Percentiles rank a stretch among this genome's conserved stretches.
These are phyloP conservation scores for Eciton burchellii DNA, from an alignment of 1,140 invertebrate species.

Conservation along the genomic window DNA sequence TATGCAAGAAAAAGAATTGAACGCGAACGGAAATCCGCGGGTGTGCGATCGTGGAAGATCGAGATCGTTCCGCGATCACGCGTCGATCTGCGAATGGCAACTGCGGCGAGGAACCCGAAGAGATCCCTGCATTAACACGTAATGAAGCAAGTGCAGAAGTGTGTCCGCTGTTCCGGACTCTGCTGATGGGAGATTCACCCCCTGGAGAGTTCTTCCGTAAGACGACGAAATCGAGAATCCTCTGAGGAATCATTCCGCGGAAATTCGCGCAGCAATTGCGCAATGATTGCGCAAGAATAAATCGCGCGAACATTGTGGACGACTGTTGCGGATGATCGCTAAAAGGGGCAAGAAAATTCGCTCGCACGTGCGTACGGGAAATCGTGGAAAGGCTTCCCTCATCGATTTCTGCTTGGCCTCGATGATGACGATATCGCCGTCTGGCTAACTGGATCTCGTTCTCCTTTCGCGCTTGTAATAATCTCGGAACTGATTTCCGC, in stretches of 20 bases:
- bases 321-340: neutral
- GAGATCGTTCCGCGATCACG: conserved; percentile 13
- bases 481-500: conserved; percentile 19
- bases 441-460: conserved; percentile 37
- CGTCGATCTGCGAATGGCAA: neutral
- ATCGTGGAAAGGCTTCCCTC: neutral
- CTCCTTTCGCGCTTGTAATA: conserved; percentile 8
- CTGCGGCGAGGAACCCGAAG: neutral
- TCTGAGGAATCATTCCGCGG: neutral
- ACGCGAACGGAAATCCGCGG: neutral
- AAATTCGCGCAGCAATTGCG: conserved; percentile 8
- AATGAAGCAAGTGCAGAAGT: neutral
- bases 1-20: neutral
- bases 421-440: conserved; percentile 21
- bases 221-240: neutral
- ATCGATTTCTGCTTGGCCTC: neutral
- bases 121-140: neutral
- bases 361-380: conserved; percentile 18
- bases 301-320: neutral
- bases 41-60: neutral
- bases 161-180: neutral
- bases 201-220: neutral
- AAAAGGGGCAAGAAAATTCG: neutral
- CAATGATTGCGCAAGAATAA: neutral
- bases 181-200: neutral